Percentiles rank a stretch among this genome's conserved stretches.
These are phyloP conservation scores for Dynastes hyllus DNA, from an alignment of 2,888 invertebrate species.

Conservation along the genomic window DNA sequence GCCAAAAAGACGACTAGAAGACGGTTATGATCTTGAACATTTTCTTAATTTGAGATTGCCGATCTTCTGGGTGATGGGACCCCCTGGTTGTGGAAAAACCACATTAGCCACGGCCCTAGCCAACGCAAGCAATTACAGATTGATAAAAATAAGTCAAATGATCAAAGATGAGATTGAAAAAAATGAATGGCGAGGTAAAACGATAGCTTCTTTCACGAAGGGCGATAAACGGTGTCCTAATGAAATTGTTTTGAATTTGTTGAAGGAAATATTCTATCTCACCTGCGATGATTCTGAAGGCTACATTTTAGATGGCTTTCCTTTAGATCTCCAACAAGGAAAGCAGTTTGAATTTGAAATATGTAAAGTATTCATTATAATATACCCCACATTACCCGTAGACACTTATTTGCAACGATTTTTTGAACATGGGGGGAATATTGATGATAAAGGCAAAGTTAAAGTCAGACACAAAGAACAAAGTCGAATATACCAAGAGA, in stretches of 20 bases:
- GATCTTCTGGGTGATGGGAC: conserved; percentile 60
- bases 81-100: conserved; percentile 57
- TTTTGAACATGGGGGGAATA: conserved; percentile 23
- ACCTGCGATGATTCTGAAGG: conserved; percentile 55
- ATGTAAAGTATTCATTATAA: conserved; percentile 57
- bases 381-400: conserved; percentile 56
- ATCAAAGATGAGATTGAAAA: conserved; percentile 56
- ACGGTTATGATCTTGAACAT: conserved; percentile 54
- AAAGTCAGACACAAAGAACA: conserved; percentile 32
- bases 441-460: conserved; percentile 11
- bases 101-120: conserved; percentile 57
- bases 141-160: conserved; percentile 55
- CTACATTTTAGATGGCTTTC: conserved; percentile 62
- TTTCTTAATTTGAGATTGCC: conserved; percentile 56
- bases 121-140: conserved; percentile 56
- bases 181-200: conserved; percentile 52
- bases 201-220: conserved; percentile 54
- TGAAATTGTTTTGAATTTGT: conserved; percentile 55
- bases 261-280: conserved; percentile 54
- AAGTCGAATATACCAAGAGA: conserved; percentile 44
- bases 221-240: conserved; percentile 53
- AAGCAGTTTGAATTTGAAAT: conserved; percentile 60
- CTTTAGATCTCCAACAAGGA: conserved; percentile 57
- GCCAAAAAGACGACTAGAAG: conserved; percentile 49
- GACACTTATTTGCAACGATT: conserved; percentile 54